Base-by-base conservation (phyloP, 1,140 invertebrate genomes). In the Scaptomyza hsui region DNA sequence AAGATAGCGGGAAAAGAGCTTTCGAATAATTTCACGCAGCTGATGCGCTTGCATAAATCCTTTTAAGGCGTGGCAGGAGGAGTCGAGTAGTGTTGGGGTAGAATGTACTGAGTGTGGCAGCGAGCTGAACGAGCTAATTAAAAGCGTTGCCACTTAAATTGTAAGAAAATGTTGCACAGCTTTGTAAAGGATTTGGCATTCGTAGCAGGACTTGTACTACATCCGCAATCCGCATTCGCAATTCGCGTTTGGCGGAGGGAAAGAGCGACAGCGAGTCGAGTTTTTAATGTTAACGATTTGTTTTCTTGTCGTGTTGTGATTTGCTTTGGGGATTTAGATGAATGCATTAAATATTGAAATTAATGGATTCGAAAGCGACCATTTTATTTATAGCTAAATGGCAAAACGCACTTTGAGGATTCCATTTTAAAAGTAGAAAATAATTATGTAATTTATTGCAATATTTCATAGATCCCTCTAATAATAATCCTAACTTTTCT, bases 41-140 rank as follows among this genome's bases (percentile, higher is more conserved):
- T 77, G 75, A 77, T 75, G 75, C 75, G 72, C 57, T 77, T 60
- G 61, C 61, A 77, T 74, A 77, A 77, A 71, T 77, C 72, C 68
- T 57, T 63, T 60, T 19, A 45, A 51, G 65, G 37, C 68, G 26
- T 18, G n/a, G 24, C 12, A 6, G n/a, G 32, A 13, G n/a, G 10
- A 35, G 18, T 7, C 0, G 0, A 2, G 55, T 19, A 32, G 13
- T n/a, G 12, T 13, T 21, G 24, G 13, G 37, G 12, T 18, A 45
- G 19, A 2, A 1, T 48, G 44, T 13, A 13, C 32, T 16, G 13
- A 24, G 12, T 21, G 3, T 37, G 32, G 1, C 49, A 24, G 32
- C 21, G 10, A 48, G 49, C 53, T 51, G 51, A 18, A 37, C 32
- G 56, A 71, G 72, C 65, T 74, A 77, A 77, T 77, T 77, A 77